Base-by-base conservation (phyloP, 2,113 vertebrate species). In the Reinhardtius hippoglossoides region DNA sequence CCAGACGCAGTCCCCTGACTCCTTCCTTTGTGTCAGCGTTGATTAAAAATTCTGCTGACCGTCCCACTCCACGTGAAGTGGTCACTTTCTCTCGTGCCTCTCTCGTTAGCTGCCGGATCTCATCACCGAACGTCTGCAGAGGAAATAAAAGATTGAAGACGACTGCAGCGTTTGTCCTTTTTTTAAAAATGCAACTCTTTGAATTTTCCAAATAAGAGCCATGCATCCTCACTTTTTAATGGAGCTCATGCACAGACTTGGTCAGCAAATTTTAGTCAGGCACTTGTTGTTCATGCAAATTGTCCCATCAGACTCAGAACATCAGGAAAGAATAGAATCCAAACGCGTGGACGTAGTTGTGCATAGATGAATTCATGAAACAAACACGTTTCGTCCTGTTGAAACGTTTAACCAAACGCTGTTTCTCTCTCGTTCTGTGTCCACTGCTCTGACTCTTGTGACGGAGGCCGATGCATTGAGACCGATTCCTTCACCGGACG, bases 381-480 rank as follows among this genome's bases (percentile, higher is more conserved):
- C 5, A 40, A 68, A 1, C 27, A 1, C 12, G 31, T 20, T 48
- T 6, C 15, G 1, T 5, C 15, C 15, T 16, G 3, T 15, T 16
- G 44, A 48, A 18, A 6, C 57, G 9, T 20, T 42, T 42, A 10
- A 42, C 54, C 23, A 5, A 16, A 60, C 14, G 42, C 26, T 62
- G 9, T 65, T 75, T 54, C 50, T 23, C 6, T 60, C 56, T 63
- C 40, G 21, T 54, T 26, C 74, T 14, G 18, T 71, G 3, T 70
- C 54, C 23, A 12, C 57, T n/a, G 52, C 66, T 48, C 7, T 64
- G 67, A 57, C 42, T 0, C 10, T 18, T 57, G 81, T 80, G 64
- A 87, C 71, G 46, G 50, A 79, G 21, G 65, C 48, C 42, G 77
- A 86, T 86, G 71, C 71, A 67, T 3, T 26, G 54, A 77, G 84